Evolutionary conservation across 1,140 invertebrate species (phyloP).

Genomic region (Nomia melanderi): DNA sequence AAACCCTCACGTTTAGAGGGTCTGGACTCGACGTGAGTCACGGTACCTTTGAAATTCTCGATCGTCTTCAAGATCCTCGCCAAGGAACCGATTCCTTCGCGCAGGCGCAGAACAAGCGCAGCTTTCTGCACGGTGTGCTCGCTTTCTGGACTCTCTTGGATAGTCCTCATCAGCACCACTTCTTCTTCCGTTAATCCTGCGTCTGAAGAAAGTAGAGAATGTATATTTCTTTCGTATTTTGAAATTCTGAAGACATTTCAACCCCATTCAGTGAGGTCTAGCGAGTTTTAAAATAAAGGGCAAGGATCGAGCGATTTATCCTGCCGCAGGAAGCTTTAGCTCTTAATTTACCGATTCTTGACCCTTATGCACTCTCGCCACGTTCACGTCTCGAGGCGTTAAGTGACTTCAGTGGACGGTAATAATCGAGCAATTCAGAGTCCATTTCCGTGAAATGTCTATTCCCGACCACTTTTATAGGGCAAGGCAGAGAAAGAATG

Average conservation of each 20-base stretch:
- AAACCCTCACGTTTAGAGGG: slow-evolving; percentile 86
- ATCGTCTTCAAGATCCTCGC: slow-evolving; percentile 94
- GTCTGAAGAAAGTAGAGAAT: slow-evolving; percentile 80
- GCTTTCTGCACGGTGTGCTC: slow-evolving; percentile 88
- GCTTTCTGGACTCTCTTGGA: slow-evolving; percentile 87
- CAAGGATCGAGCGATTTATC: not conserved
- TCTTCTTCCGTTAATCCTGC: slow-evolving; percentile 93
- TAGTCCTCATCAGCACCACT: slow-evolving; percentile 90
- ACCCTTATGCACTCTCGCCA: not conserved
- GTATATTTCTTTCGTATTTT: not conserved
- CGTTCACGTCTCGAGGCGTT: slow-evolving; percentile 3
- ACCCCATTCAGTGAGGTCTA: not conserved
- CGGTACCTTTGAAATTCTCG: slow-evolving; percentile 93
- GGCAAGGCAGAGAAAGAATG: slow-evolving; percentile 38
- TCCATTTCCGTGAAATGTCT: slow-evolving; percentile 72
- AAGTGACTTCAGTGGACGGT: slow-evolving; percentile 45
- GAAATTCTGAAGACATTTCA: not conserved
- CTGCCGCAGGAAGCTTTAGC: not conserved
- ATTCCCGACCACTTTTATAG: slow-evolving; percentile 10
- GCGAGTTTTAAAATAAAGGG: not conserved
- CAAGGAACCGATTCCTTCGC: slow-evolving; percentile 92
- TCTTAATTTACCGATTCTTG: not conserved
- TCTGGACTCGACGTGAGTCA: slow-evolving; percentile 94
- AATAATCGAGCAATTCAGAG: slow-evolving; percentile 72
- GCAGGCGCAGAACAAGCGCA: slow-evolving; percentile 90